Base-by-base conservation (phyloP, 2,113 vertebrate genomes). In the Odocoileus virginianus region DNA sequence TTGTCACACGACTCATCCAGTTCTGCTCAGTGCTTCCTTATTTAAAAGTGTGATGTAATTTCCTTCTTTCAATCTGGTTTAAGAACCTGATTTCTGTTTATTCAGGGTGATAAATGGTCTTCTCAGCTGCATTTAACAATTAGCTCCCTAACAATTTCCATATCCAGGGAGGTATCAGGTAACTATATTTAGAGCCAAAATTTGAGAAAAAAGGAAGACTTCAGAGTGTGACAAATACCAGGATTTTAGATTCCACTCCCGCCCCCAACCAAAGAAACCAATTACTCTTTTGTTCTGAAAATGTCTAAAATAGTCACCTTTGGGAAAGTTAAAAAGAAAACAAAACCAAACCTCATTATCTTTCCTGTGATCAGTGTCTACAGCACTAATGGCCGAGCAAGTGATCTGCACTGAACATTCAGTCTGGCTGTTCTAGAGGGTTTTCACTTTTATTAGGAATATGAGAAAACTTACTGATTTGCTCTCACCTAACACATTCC, bases 11-110 rank as follows among this genome's bases (percentile, higher is more conserved):
- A 97, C 98, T 99, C 98, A 99, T 97, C 98, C 97, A 97, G 97
- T 85, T 97, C 97, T 97, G 98, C 98, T 98, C 98, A 98, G 98
- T 97, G 98, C 98, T 99, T 99, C 99, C 99, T 99, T 98, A 98
- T 98, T 99, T 98, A 97, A 99, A 97, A 98, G 97, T 89, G 97
- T 99, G 98, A 99, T 98, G 98, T 98, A 98, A 99, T 98, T 99
- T 99, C 99, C 98, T 98, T 96, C 98, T 98, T 97, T 96, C 97
- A 96, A 67, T 95, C 97, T 96, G 92, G 92, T 98, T 98, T 96
- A 98, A 88, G 97, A 97, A 97, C 97, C 96, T 97, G 98, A 98
- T 98, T 98, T 98, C 90, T 97, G 97, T 99, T 98, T 98, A 95
- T 98, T 98, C 98, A 98, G 97, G 1, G 0, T 82, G 94, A 98